Conservation (phyloP, 2,797 vertebrate species). For the Linurgus olivaceus region DNA sequence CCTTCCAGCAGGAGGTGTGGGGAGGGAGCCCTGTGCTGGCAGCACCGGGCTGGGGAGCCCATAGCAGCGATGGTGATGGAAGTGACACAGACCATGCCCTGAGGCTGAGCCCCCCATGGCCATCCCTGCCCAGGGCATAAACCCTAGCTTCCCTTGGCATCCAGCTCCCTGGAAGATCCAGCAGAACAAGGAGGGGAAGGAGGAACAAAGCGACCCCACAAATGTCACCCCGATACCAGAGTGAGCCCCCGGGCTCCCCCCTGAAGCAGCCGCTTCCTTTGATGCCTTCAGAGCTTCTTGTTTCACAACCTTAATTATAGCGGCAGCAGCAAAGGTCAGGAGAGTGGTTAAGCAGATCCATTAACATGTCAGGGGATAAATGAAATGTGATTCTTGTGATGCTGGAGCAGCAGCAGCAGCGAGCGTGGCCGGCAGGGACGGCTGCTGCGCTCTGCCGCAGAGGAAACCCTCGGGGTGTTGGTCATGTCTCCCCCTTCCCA, state of each 20-base stretch:
- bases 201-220: neutral
- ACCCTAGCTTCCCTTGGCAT: neutral
- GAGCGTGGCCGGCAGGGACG: neutral
- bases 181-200: neutral
- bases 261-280: slow-evolving; percentile 18
- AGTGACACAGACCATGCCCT: rapidly evolving
- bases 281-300: slow-evolving; percentile 57
- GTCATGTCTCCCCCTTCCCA: neutral
- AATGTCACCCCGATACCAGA: neutral
- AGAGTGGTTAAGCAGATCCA: slow-evolving; percentile 54
- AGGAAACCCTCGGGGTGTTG: neutral
- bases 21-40: rapidly evolving
- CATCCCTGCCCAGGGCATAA: rapidly evolving
- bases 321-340: slow-evolving; percentile 54
- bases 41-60: rapidly evolving
- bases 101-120: neutral
- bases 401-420: neutral
- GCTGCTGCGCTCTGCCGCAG: neutral
- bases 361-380: slow-evolving; percentile 58
- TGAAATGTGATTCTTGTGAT: slow-evolving; percentile 49
- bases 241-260: neutral
- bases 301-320: slow-evolving; percentile 66
- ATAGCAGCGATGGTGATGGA: rapidly evolving
- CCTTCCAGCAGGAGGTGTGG: neutral
- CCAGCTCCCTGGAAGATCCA: neutral